Percentiles rank a stretch among this genome's conserved stretches.
Evolutionary conservation across 2,797 vertebrate genomes (phyloP).

Genomic region (Dicrostonyx torquatus): DNA sequence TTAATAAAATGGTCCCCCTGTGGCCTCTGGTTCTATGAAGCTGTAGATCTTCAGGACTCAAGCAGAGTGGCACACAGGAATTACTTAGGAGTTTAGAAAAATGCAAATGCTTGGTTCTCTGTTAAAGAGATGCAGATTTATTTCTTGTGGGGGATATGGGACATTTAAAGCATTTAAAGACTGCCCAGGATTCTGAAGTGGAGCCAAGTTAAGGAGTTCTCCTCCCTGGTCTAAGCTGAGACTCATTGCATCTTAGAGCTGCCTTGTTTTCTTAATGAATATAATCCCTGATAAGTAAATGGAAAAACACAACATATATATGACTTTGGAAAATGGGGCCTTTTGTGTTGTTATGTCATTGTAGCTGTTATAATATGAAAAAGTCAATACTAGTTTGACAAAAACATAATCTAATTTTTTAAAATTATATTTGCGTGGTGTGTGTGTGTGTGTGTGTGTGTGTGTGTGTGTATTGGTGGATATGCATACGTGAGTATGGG

Average conservation of each 20-base stretch:
- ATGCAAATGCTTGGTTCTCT: neutral
- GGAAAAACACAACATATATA: neutral
- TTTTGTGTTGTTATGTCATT: neutral
- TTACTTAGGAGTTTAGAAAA: neutral
- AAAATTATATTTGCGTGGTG: neutral
- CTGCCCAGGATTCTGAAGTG: neutral
- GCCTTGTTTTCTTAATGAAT: constrained; percentile 43
- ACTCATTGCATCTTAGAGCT: neutral
- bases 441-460: neutral
- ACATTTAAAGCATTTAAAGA: constrained; percentile 25
- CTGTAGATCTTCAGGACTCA: neutral
- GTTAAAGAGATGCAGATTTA: constrained; percentile 26
- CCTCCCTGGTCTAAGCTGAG: neutral
- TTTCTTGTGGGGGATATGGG: neutral
- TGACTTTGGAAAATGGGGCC: neutral
- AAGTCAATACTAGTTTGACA: neutral
- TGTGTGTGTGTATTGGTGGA: too few species aligned
- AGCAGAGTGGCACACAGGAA: neutral
- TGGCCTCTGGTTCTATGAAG: constrained; percentile 41
- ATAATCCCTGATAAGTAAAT: neutral
- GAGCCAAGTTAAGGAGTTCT: constrained; percentile 13
- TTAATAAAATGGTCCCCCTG: constrained; percentile 50
- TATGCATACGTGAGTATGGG: neutral
- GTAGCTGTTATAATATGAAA: neutral
- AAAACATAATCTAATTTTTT: neutral